Evolutionary conservation across 2,797 vertebrate genomes (phyloP), one percentile per base, ranked within the genome.

Genomic region (Chelonia mydas): DNA sequence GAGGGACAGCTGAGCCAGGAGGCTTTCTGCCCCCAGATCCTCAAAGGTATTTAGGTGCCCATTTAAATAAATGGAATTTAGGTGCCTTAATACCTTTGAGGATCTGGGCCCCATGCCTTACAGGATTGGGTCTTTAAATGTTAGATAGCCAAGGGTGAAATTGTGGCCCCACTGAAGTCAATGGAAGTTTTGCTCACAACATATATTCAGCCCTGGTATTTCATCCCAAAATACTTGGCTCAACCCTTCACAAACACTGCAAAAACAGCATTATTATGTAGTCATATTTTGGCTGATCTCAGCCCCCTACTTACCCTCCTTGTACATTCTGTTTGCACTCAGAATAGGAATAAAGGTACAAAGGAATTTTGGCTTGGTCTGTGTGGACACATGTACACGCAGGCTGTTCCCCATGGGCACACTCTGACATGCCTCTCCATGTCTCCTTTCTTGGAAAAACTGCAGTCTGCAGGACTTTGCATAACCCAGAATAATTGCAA

Each of bases 361-460:
- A 1, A 17, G 45, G 16, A 31, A 78, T 68, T 86, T 45, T 53
- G 68, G 21, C 21, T 37, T 0, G 49, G 6, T 27, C 5, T 81
- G 8, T 21, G 68, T 55, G 11, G 37, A 2, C 27, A 28, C 82
- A 1, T 11, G 21, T 54, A 74, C 59, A 25, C 68, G 13, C 7
- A 59, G 28, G 16, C 8, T 33, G 12, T 51, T 2, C 13, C 16
- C 68, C 45, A 76, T 1, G 0, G 4, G n/a, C 17, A 72, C 7
- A 72, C 11, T 82, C 23, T 47, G 8, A 8, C 28, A 25, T 7
- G 37, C 59, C 27, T 45, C 19, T 72, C 45, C 55, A 54, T 25
- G 53, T 41, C 19, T 3, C 54, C 55, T 80, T 6, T 0, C 23
- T 53, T 57, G 27, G 17, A 68, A 61, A 27, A 78, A 16, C 0